Conservation (phyloP, 1,140 invertebrate species). For the Musca vetustissima region DNA sequence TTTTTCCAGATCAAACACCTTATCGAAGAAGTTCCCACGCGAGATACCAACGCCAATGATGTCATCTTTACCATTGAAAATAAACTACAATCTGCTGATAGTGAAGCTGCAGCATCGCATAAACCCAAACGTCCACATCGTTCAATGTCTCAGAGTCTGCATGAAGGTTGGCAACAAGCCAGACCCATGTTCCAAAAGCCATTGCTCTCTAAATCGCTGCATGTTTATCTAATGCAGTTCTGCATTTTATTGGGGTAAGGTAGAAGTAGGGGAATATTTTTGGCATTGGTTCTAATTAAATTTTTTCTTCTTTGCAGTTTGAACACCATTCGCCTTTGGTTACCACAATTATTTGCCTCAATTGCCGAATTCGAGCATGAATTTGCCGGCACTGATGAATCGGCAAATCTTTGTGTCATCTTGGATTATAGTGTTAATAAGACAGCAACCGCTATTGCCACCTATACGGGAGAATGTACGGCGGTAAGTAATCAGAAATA, state of each 20-base stretch:
- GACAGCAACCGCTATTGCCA: conserved; percentile 36
- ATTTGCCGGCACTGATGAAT: conserved; percentile 22
- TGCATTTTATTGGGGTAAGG: conserved; percentile 46
- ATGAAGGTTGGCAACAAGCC: conserved; percentile 42
- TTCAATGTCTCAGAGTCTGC: conserved; percentile 37
- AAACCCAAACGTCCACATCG: conserved; percentile 29
- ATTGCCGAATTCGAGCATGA: conserved; percentile 43
- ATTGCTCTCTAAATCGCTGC: conserved; percentile 39
- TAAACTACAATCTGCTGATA: conserved; percentile 26
- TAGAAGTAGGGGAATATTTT: background rate
- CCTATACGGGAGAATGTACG: conserved; percentile 30
- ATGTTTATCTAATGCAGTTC: conserved; percentile 50
- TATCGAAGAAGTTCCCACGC: conserved; percentile 42
- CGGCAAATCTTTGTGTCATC: conserved; percentile 46
- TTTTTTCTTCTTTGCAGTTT: conserved; percentile 27
- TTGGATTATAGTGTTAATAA: conserved; percentile 49
- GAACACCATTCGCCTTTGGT: conserved; percentile 52
- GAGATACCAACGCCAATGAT: conserved; percentile 35
- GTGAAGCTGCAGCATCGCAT: background rate
- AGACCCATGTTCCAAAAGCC: conserved; percentile 51
- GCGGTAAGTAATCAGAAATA: conserved; percentile 14
- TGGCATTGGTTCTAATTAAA: background rate
- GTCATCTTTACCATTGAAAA: conserved; percentile 44
- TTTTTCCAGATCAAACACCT: conserved; percentile 39
- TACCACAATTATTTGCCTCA: conserved; percentile 51